Percentiles rank a stretch among this genome's conserved stretches.
Conservation (phyloP, 2,113 vertebrate genomes). For the Hippocampus comes region DNA sequence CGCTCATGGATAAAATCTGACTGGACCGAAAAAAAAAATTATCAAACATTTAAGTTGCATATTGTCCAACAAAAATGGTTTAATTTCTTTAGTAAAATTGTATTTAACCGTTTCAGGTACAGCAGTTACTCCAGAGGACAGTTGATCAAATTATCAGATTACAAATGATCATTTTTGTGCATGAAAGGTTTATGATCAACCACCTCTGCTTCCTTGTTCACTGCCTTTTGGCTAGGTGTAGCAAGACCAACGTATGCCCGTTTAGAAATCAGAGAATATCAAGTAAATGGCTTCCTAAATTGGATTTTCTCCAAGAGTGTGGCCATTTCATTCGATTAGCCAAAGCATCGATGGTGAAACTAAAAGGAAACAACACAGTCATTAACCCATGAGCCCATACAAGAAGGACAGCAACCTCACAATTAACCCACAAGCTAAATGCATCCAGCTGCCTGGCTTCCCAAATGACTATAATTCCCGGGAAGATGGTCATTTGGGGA, state of each 20-base stretch:
- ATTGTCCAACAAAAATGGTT: too few species aligned
- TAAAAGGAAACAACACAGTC: slow-evolving; percentile 38
- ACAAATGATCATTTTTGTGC: too few species aligned
- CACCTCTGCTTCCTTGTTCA: too few species aligned
- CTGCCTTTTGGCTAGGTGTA: too few species aligned
- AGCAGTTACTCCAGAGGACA: too few species aligned
- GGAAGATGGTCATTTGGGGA: slow-evolving; percentile 70
- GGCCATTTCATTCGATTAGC: slow-evolving; percentile 49
- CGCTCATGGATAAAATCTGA: too few species aligned
- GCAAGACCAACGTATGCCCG: neutral
- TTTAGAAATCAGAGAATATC: neutral
- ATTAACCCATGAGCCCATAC: slow-evolving; percentile 61
- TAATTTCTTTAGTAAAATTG: too few species aligned
- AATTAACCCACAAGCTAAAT: slow-evolving; percentile 67
- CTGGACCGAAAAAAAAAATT: too few species aligned
- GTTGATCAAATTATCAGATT: too few species aligned
- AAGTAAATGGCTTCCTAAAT: slow-evolving; percentile 24
- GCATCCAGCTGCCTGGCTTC: slow-evolving; percentile 62
- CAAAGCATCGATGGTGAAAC: slow-evolving; percentile 24
- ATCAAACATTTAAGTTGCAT: too few species aligned
- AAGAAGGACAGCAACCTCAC: slow-evolving; percentile 56
- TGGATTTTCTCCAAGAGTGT: slow-evolving; percentile 14
- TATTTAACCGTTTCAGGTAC: too few species aligned
- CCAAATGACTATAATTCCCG: slow-evolving; percentile 76
- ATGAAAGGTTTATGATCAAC: too few species aligned